Percentiles rank a stretch among this genome's conserved stretches.
Conservation (phyloP, 2,888 invertebrate species). For the Lochmaea capreae region DNA sequence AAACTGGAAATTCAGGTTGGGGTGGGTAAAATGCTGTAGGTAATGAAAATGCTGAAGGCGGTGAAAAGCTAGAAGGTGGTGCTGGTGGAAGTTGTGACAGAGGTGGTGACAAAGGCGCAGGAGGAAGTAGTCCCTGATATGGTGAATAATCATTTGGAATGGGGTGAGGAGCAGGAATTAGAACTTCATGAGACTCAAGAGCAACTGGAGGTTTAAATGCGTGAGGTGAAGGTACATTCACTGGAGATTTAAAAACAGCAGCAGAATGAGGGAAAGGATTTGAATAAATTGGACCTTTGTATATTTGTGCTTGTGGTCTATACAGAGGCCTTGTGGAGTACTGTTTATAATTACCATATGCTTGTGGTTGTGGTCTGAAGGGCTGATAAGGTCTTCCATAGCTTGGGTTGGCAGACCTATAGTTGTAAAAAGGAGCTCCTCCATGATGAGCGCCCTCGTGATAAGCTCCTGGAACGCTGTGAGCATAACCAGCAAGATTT, state of each 20-base stretch:
- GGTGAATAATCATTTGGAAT: not conserved
- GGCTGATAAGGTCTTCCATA: conserved; percentile 40
- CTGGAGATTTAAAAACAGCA: conserved; percentile 33
- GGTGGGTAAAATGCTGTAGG: conserved; percentile 13
- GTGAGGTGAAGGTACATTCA: conserved; percentile 22
- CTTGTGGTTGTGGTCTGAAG: conserved; percentile 40
- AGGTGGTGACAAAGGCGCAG: not conserved
- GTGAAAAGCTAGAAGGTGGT: conserved; percentile 1
- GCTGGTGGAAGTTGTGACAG: not conserved
- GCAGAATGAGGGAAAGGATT: conserved; percentile 31
- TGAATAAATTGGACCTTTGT: conserved; percentile 30
- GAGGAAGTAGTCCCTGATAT: not conserved
- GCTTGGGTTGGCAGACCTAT: conserved; percentile 43
- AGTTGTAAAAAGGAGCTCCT: conserved; percentile 33
- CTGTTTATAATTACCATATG: conserved; percentile 18
- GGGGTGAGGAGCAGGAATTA: not conserved
- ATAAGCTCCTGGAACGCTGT: conserved; percentile 43
- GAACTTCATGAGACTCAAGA: not conserved
- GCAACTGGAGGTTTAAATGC: conserved; percentile 8
- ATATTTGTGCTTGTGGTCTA: conserved; percentile 39
- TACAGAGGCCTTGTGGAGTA: conserved; percentile 14
- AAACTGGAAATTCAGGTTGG: not conserved
- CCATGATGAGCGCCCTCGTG: conserved; percentile 36
- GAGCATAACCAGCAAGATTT: conserved; percentile 62
- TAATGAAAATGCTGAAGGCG: not conserved